Conservation (phyloP, 2,797 vertebrate species). For the Rachycentron canadum region DNA sequence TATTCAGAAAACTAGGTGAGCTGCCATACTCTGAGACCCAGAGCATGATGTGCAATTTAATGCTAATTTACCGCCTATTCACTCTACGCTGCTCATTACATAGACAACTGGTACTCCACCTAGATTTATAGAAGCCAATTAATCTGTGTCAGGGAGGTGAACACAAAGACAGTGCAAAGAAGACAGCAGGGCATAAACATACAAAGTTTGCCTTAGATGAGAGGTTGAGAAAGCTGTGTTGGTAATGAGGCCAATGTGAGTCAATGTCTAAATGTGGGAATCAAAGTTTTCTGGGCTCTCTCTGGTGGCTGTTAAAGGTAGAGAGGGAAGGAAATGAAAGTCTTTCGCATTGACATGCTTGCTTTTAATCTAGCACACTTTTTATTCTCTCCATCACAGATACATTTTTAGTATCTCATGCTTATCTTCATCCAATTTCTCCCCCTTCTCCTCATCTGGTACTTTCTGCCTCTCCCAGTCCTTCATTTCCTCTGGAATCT, state of each 20-base stretch:
- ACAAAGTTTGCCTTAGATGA: slow-evolving; percentile 42
- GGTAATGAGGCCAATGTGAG: slow-evolving; percentile 59
- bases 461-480: slow-evolving; percentile 23
- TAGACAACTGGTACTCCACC: slow-evolving; percentile 66
- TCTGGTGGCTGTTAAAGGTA: slow-evolving; percentile 47
- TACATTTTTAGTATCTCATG: slow-evolving; percentile 51
- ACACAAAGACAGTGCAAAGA: slow-evolving; percentile 35
- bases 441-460: slow-evolving; percentile 17
- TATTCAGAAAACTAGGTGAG: slow-evolving; percentile 55
- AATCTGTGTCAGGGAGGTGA: slow-evolving; percentile 67
- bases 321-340: slow-evolving; percentile 41
- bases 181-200: slow-evolving; percentile 36
- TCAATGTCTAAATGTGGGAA: slow-evolving; percentile 44
- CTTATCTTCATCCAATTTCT: slow-evolving; percentile 39
- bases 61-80: slow-evolving; percentile 73
- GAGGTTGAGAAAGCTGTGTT: slow-evolving; percentile 21
- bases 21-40: slow-evolving; percentile 49
- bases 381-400: slow-evolving; percentile 24
- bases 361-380: slow-evolving; percentile 51
- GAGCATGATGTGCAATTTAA: slow-evolving; percentile 73
- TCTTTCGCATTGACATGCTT: slow-evolving; percentile 29
- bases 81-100: slow-evolving; percentile 67
- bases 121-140: slow-evolving; percentile 73
- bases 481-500: slow-evolving; percentile 29
- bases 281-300: slow-evolving; percentile 54